Base-by-base conservation (phyloP, 2,888 invertebrate species). In the Cyrtodaria siliqua region DNA sequence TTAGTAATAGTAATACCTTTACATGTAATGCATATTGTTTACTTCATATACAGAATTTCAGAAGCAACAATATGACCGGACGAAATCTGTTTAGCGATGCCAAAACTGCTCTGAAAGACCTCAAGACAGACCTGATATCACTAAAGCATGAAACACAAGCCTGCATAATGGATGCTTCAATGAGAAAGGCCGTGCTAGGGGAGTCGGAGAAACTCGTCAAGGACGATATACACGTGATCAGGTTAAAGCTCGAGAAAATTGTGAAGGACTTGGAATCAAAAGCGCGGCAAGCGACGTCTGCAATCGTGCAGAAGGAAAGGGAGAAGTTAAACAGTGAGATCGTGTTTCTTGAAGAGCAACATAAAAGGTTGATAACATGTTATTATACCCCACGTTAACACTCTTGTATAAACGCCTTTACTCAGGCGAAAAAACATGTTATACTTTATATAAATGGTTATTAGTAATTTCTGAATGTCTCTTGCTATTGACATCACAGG, bases 291-390 rank as follows among this genome's bases (percentile, higher is more conserved):
- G 56, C 20, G 33, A 23, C 61, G 14, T 53, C 27, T 47, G 47
- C 49, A 23, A 64, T 40, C n/a, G 49, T 61, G 16, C 55, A 63
- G 20, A 33, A 8, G 14, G 68, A 64, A 42, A 68, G 68, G 29
- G 66, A 69, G 14, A 55, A 52, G 16, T 20, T 78, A 6, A 78
- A 78, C 44, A 62, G 63, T 50, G 72, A 78, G 20, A 78, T 78
- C 14, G 23, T 78, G 24, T 53, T 55, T 16, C 55, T 78, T 18
- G 78, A 78, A 27, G 78, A 72, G 18, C 60, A 63, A 56, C 52
- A 78, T 44, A 68, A 69, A 60, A 63, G 78, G 78, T 78, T 20
- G 16, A 18, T 33, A 33, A n/a, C n/a, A n/a, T n/a, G n/a, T n/a
- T n/a, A n/a, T n/a, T n/a, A n/a, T n/a, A n/a, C n/a, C n/a, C n/a